Evolutionary conservation across 2,797 vertebrate genomes (phyloP), one percentile per base, ranked within the genome.

Genomic region (Sebastes taczanowskii): DNA sequence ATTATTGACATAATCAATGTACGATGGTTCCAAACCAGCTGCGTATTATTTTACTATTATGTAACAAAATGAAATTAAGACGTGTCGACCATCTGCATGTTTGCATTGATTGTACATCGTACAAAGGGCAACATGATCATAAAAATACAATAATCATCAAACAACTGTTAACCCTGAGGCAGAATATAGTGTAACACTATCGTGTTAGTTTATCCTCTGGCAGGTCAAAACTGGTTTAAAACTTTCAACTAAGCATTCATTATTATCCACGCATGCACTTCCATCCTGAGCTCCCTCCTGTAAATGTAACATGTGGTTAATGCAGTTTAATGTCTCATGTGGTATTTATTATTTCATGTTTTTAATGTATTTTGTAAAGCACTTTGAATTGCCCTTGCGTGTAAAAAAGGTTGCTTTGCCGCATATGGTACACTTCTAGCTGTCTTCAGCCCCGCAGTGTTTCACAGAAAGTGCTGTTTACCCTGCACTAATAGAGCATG

Each of bases 401-500:
- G 8, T 22, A 22, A 69, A 61, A 29, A 65, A 38, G 8, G 10
- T 52, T 68, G 29, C 49, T 32, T 53, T 53, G 22, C 38, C 10
- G 14, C 35, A 18, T 5, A n/a, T 59, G n/a, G 16, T 35, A 25
- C 9, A 32, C 58, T 55, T 53, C 6, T 2, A 60, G 22, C 18
- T 2, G 6, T 55, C 5, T 65, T 61, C 9, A 11, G 3, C 10
- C 1, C 62, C 1, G 4, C 49, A 34, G 42, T 14, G 71, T 11
- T 80, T 34, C 62, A 53, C 25, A 53, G 29, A 58, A 32, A 63
- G 62, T 32, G 78, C 34, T 83, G 71, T 73, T 87, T 73, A 20
- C 64, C n/a, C 29, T 66, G 77, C 34, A 23, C 49, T 80, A 83
- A 81, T 65, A 78, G 86, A 90, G 74, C 77, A 49, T 89, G 77